A percentile compares a stretch with the other conserved stretches of the same genome.
phyloP scores from a whole-genome alignment of 2,113 vertebrate species.

The Mirza zaza region DNA sequence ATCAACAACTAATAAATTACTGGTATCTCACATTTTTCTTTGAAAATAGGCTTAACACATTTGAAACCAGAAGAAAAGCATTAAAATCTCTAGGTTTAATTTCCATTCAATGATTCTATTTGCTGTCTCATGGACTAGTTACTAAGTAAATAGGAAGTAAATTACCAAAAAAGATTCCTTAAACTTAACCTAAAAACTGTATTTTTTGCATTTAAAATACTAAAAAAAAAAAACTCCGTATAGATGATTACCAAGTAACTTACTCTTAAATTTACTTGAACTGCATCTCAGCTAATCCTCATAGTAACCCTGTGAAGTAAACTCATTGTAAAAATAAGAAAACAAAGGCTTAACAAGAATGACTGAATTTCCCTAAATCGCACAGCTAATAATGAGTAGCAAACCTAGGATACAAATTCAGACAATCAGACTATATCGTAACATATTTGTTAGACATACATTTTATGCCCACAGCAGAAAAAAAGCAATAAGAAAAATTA shows the following conservation, averaged over 20 bases:
- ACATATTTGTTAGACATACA: background rate
- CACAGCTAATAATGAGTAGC: constrained; percentile 24
- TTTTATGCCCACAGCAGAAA: background rate
- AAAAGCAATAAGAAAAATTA: constrained; percentile 11
- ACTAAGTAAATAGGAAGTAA: constrained; percentile 19
- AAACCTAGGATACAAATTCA: constrained; percentile 5
- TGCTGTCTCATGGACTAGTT: background rate
- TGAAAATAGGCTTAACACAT: constrained; percentile 2
- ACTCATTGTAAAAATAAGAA: background rate
- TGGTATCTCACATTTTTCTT: background rate
- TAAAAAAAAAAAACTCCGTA: background rate
- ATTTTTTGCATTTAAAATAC: constrained; percentile 11
- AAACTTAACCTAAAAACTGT: background rate
- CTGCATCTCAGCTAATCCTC: background rate
- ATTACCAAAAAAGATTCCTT: background rate
- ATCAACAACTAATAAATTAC: constrained; percentile 34
- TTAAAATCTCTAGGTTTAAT: constrained; percentile 18
- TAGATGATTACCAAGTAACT: background rate
- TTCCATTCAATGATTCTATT: constrained; percentile 36
- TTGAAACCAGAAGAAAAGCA: constrained; percentile 15
- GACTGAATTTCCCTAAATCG: constrained; percentile 7
- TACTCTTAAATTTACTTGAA: constrained; percentile 17
- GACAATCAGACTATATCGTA: background rate
- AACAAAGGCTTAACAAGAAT: background rate
- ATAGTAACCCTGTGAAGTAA: background rate